Base-by-base conservation (phyloP, 1,140 invertebrate species). In the Drosophila tropicalis region DNA sequence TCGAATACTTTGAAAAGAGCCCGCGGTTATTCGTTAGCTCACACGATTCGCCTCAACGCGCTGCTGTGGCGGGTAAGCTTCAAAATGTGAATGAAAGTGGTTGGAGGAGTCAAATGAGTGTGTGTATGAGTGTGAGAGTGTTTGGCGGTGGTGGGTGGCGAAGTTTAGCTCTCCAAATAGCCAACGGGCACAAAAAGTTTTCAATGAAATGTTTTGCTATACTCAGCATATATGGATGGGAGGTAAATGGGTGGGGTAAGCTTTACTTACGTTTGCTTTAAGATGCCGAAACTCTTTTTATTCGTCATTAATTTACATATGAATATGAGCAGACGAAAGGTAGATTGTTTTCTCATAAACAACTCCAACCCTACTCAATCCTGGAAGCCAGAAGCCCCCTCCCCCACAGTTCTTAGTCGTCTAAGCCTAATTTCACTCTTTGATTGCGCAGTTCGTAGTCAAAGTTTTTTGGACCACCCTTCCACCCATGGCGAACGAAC, bases 161-260 rank as follows among this genome's bases (percentile, higher is more conserved):
- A 76, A 77, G 75, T 77, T 77, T 76, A 58, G 75, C 67, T 44
- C 68, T 54, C 79, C 83, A 87, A 51, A 86, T 87, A 86, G 83
- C 83, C 84, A 69, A 54, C 36, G 73, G 73, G 65, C 57, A 44
- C 66, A n/a, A 39, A 67, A 61, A 76, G 72, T 62, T 76, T 67
- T 76, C 73, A 70, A 73, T 67, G 60, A 76, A 76, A 76, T 47
- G 64, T 75, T 75, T 47, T 34, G 39, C 56, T 54, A 40, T 72
- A 29, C 44, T 51, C 19, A 22, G 44, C 17, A 51, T 19, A 51
- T 19, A 51, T 51, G 17, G 19, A 51, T 51, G 17, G 19, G n/a
- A 47, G 44, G 3, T 10, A 4, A 36, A 36, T 7, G 5, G 29
- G 17, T 17, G 39, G 41, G 64, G 57, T 19, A 9, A 12, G 0